phyloP scores from a whole-genome alignment of 2,113 vertebrate species.

The Cygnus atratus region DNA sequence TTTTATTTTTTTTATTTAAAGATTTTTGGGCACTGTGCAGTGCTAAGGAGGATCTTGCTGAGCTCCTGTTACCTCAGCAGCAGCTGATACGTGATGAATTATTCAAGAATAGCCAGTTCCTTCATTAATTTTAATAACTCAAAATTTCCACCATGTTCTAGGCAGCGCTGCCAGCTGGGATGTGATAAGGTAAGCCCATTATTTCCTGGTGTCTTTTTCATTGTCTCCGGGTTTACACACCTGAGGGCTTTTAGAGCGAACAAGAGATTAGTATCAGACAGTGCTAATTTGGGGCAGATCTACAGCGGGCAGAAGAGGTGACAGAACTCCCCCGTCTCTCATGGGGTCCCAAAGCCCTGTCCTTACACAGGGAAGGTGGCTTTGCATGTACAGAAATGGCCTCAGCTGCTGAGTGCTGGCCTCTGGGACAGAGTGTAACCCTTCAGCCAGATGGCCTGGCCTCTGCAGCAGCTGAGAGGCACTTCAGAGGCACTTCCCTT shows the following conservation, averaged over 20 bases:
- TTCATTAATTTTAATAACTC: conserved; percentile 74
- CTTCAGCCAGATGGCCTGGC: background rate
- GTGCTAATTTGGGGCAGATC: background rate
- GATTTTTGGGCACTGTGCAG: conserved; percentile 32
- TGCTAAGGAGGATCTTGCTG: conserved; percentile 43
- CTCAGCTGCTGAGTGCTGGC: background rate
- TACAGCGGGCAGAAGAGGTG: background rate
- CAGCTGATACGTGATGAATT: conserved; percentile 67
- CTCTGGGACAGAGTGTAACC: background rate
- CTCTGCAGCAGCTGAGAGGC: background rate
- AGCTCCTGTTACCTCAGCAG: conserved; percentile 61
- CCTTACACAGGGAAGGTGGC: background rate
- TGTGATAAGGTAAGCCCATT: conserved; percentile 25
- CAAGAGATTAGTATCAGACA: background rate
- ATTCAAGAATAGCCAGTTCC: conserved; percentile 63
- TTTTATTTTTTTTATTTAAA: conserved; percentile 48
- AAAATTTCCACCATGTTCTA: conserved; percentile 49
- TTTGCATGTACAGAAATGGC: background rate
- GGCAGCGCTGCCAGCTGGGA: conserved; percentile 17
- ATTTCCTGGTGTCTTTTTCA: conserved; percentile 17
- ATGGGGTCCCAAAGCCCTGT: background rate
- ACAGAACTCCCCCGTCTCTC: background rate
- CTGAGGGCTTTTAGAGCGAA: background rate
- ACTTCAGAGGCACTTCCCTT: background rate
- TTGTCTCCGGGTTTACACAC: conserved; percentile 13